Conservation (phyloP, 53 echinoderm and acorn worm genomes). For the Echinarachnius parma region DNA sequence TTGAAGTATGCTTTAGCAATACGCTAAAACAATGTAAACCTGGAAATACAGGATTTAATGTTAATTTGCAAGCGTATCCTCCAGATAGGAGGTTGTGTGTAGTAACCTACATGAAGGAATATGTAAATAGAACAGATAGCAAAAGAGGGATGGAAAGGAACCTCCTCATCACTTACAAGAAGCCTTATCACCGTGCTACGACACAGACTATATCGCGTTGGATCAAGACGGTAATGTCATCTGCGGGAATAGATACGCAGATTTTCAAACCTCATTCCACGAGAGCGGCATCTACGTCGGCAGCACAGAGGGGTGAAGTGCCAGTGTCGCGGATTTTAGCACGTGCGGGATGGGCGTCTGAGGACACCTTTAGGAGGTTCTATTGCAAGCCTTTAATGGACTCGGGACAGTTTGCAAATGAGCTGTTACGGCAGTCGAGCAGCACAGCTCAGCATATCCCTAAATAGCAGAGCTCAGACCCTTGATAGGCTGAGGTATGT, state of each 20-base stretch:
- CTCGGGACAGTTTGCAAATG: too few relatives aligned
- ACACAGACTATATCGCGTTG: slow-evolving; percentile 37
- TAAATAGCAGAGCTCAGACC: too few relatives aligned
- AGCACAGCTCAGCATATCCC: too few relatives aligned
- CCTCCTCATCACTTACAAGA: slow-evolving; percentile 46
- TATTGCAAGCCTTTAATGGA: too few relatives aligned
- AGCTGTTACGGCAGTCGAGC: too few relatives aligned
- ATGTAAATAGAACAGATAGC: slow-evolving; percentile 28
- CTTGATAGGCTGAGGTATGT: too few relatives aligned
- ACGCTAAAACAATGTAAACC: slow-evolving; percentile 46
- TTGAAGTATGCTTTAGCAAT: not conserved
- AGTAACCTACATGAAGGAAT: slow-evolving; percentile 21
- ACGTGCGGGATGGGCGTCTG: too few relatives aligned
- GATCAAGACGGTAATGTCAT: slow-evolving; percentile 30
- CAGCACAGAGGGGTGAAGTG: too few relatives aligned
- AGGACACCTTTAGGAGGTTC: too few relatives aligned
- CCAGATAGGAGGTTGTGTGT: slow-evolving; percentile 47
- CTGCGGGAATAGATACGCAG: slow-evolving; percentile 34
- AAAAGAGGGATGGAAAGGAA: slow-evolving; percentile 21
- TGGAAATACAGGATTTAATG: slow-evolving; percentile 15
- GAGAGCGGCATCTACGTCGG: too few relatives aligned
- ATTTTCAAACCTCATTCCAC: slow-evolving; percentile 48
- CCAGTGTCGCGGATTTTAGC: too few relatives aligned
- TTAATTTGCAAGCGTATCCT: slow-evolving; percentile 45
- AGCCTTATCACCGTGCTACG: slow-evolving; percentile 39